phyloP scores from a whole-genome alignment of 2,797 vertebrate genomes.

The Bryconaethiops microstoma region DNA sequence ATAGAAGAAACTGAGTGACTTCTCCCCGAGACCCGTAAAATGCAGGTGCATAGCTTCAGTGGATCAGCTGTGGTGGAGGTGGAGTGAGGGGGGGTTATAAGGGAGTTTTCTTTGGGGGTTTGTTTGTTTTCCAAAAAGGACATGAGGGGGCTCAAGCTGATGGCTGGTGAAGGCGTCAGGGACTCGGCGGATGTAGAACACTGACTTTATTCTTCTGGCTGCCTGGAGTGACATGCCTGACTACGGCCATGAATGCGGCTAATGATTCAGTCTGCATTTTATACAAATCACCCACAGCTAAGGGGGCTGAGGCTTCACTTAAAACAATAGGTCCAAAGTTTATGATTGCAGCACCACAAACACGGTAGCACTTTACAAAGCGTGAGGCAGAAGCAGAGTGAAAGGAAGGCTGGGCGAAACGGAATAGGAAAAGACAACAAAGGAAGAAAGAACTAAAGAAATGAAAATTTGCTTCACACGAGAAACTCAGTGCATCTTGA shows the following conservation, averaged over 20 bases:
- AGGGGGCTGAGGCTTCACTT: conserved; percentile 55
- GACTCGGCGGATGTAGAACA: conserved; percentile 60
- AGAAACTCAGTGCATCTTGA: conserved; percentile 29
- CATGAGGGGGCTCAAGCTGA: conserved; percentile 51
- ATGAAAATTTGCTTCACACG: conserved; percentile 12
- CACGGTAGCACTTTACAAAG: conserved; percentile 47
- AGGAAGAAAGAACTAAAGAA: conserved; percentile 42
- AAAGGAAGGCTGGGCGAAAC: conserved; percentile 10
- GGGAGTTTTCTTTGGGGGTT: conserved; percentile 51
- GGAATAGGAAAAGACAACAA: neutral
- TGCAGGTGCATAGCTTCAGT: conserved; percentile 64
- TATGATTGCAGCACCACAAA: conserved; percentile 54
- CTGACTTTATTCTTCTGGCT: conserved; percentile 63
- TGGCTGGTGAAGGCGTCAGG: conserved; percentile 49
- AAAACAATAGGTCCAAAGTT: conserved; percentile 67
- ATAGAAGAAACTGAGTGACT: conserved; percentile 49
- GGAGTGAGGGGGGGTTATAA: neutral
- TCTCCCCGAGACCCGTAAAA: conserved; percentile 47
- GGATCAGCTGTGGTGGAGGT: conserved; percentile 27
- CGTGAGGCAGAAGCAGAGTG: conserved; percentile 37
- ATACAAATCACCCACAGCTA: conserved; percentile 64
- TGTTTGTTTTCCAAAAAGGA: conserved; percentile 58
- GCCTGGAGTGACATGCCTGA: conserved; percentile 58
- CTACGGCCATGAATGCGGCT: conserved; percentile 63
- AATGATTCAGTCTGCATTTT: conserved; percentile 69